A percentile compares a stretch with the other conserved stretches of the same genome.
Evolutionary conservation across 2,888 invertebrate genomes (phyloP).

Genomic region (Phaedon cochleariae): DNA sequence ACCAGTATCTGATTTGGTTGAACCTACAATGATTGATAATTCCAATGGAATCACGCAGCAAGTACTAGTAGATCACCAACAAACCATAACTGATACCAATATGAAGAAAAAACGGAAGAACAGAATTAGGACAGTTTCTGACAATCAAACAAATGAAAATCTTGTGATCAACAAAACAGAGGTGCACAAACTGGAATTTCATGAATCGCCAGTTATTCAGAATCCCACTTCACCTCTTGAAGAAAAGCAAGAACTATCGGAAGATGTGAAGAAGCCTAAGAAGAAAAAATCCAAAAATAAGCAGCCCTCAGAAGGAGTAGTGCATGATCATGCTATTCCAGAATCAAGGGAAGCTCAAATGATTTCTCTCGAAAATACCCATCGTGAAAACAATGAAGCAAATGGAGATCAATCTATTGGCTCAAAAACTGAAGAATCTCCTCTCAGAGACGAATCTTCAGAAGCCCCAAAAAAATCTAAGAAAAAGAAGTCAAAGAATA

Average conservation of each 20-base stretch:
- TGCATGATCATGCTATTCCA: not conserved
- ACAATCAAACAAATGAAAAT: not conserved
- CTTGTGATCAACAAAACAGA: not conserved
- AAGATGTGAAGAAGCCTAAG: not conserved
- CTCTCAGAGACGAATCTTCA: too few relatives aligned
- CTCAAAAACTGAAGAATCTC: too few relatives aligned
- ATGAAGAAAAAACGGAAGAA: conserved; percentile 8
- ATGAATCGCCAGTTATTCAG: not conserved
- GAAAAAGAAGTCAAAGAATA: conserved; percentile 27
- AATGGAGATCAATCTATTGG: too few relatives aligned
- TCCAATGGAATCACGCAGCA: not conserved
- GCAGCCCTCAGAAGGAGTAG: not conserved
- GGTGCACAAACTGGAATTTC: not conserved
- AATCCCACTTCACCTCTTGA: too few relatives aligned
- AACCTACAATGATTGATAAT: too few relatives aligned
- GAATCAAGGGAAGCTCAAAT: not conserved
- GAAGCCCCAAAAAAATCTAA: conserved; percentile 20
- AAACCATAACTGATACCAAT: not conserved
- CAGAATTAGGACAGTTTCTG: conserved; percentile 1
- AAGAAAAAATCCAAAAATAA: conserved; percentile 19
- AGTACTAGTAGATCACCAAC: not conserved
- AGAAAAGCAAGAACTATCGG: not conserved
- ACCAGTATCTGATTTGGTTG: too few relatives aligned
- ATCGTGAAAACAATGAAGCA: too few relatives aligned
- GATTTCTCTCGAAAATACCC: too few relatives aligned